A percentile compares a stretch with the other conserved stretches of the same genome.
These are phyloP conservation scores for Trisateles emortualis DNA, from an alignment of 2,888 invertebrate species.

Conservation along the genomic window DNA sequence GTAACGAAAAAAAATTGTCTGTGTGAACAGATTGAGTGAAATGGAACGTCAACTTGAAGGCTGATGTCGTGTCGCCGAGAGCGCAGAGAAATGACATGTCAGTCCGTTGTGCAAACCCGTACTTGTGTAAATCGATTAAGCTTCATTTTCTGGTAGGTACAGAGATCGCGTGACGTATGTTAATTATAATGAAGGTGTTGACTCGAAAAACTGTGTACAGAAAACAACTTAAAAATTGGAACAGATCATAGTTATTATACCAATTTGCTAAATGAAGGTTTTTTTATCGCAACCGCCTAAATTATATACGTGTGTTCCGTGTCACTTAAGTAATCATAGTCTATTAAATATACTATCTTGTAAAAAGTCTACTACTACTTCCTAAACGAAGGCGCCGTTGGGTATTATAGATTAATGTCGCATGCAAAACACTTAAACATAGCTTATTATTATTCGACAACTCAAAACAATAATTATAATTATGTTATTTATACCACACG, in stretches of 20 bases:
- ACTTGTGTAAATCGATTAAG: constrained; percentile 79
- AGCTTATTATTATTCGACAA: constrained; percentile 31
- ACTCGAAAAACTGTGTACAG: constrained; percentile 78
- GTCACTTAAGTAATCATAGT: constrained; percentile 44
- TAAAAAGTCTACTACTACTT: constrained; percentile 15
- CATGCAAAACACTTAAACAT: constrained; percentile 13
- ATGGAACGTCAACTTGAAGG: constrained; percentile 72
- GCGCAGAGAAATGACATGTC: constrained; percentile 69
- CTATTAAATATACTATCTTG: constrained; percentile 26
- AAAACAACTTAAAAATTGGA: constrained; percentile 69
- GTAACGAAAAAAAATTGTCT: constrained; percentile 68
- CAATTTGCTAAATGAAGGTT: constrained; percentile 62
- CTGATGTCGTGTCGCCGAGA: constrained; percentile 67
- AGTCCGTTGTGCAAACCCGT: constrained; percentile 69
- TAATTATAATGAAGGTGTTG: constrained; percentile 83
- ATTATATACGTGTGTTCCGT: constrained; percentile 27
- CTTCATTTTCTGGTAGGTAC: constrained; percentile 72
- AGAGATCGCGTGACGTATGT: constrained; percentile 79
- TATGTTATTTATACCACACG: constrained; percentile 35
- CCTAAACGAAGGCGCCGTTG: constrained; percentile 25
- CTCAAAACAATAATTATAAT: constrained; percentile 38
- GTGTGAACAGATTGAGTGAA: constrained; percentile 68
- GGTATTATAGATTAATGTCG: constrained; percentile 21
- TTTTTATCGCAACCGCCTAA: constrained; percentile 45
- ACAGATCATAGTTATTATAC: constrained; percentile 78